Conservation (phyloP, 2,113 vertebrate species). For the Tachycineta bicolor region DNA sequence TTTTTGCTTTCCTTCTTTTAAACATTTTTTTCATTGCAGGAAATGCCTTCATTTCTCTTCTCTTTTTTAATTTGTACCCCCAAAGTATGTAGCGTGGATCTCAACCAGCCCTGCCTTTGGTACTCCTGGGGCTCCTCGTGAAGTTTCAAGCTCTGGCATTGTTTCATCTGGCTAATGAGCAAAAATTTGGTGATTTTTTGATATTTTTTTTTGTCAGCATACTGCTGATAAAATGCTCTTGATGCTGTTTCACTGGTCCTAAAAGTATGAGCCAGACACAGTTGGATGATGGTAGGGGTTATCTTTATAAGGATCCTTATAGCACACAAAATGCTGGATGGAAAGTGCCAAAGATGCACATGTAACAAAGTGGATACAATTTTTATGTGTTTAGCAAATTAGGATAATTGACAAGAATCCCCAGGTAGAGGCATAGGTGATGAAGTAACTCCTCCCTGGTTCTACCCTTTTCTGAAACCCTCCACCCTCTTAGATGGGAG, state of each 20-base stretch:
- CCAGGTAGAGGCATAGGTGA: accelerated
- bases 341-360: not conserved
- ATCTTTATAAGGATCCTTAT: not conserved
- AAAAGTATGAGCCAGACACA: not conserved
- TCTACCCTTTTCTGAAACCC: not conserved
- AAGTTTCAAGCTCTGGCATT: not conserved
- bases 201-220: not conserved
- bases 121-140: not conserved
- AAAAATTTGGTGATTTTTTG: not conserved
- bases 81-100: accelerated
- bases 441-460: not conserved
- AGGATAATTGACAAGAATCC: not conserved
- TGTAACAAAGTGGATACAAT: accelerated
- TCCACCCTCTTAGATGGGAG: not conserved
- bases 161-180: not conserved
- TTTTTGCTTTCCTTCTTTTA: not conserved
- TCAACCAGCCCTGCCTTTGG: not conserved
- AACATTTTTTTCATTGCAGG: not conserved
- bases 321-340: too few species aligned
- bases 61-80: not conserved
- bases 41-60: not conserved
- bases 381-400: not conserved
- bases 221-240: not conserved
- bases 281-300: not conserved
- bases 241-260: not conserved